Evolutionary conservation across 2,888 invertebrate genomes (phyloP).

Genomic region (Meliscaeva auricollis): DNA sequence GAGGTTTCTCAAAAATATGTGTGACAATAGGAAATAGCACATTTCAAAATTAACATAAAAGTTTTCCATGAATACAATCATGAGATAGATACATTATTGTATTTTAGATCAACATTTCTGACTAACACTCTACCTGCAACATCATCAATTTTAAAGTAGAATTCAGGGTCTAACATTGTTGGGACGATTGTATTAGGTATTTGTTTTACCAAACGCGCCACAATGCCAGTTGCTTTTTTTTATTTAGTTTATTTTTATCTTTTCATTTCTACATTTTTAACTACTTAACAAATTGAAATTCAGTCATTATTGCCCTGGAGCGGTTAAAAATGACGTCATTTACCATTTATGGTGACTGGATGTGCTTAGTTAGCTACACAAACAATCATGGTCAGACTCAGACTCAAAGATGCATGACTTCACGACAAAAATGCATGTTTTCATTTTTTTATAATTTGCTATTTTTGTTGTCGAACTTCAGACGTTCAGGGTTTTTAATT

Average conservation of each 20-base stretch:
- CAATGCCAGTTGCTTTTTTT: constrained; percentile 13
- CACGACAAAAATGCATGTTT: constrained; percentile 39
- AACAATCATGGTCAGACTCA: constrained; percentile 58
- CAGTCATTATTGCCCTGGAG: constrained; percentile 21
- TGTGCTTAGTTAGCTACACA: not conserved
- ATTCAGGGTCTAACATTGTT: constrained; percentile 39
- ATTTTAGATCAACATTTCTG: not conserved
- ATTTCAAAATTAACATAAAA: not conserved
- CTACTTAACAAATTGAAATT: constrained; percentile 36
- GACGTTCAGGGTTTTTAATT: constrained; percentile 53
- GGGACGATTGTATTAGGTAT: constrained; percentile 4
- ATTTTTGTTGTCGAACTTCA: not conserved
- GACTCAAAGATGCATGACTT: constrained; percentile 66
- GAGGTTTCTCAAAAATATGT: not conserved
- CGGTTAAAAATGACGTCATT: constrained; percentile 61
- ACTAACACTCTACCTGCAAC: constrained; percentile 54
- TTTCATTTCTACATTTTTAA: constrained; percentile 1
- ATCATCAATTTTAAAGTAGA: constrained; percentile 12
- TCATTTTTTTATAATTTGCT: not conserved
- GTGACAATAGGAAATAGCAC: not conserved
- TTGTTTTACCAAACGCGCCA: constrained; percentile 14
- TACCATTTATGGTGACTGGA: constrained; percentile 20
- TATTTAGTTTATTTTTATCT: not conserved
- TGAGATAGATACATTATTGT: not conserved
- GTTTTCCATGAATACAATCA: not conserved